Base-by-base conservation (phyloP, 1,140 invertebrate species). In the Acromyrmex charruanus region DNA sequence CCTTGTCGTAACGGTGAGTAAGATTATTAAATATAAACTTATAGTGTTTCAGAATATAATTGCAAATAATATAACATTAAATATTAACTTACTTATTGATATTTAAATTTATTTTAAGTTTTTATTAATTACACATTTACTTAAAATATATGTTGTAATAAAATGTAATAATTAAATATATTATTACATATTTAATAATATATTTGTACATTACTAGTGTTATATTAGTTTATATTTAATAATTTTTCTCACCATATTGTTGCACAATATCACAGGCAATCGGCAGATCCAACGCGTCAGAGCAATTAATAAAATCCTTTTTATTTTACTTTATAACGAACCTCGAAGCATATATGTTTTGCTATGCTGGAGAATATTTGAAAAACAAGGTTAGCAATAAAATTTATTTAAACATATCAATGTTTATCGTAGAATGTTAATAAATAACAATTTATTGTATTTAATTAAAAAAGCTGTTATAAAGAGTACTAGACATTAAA, bases 311-410 rank as follows among this genome's bases (percentile, higher is more conserved):
- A 0, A 89, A 28, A 61, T 53, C 12, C 2, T 28, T 88, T 51
- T 55, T 87, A 3, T 89, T 69, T 35, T 89, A 61, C 7, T 2
- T 28, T 10, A 21, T 69, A 31, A 25, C 87, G 18, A 88, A 88
- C 28, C 39, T 89, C 7, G 79, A 87, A 55, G 88, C 88, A 14
- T 79, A 87, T 58, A 84, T 80, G 44, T 80, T 89, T 28, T 90
- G 88, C 55, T 90, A 58, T 16, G 80, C 74, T 7, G 89, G 88
- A 18, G 88, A 89, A 87, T 85, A 87, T 55, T 16, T 90, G 18
- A 80, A 31, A 28, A 68, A 49, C 9, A 88, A 86, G 31, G 82
- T 86, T 51, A 18, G 81, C 18, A 44, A 28, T 1, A 18, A 80
- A 35, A 35, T 59, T 59, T 53, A 81, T 61, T 39, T 1, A 25